Evolutionary conservation across 2,113 vertebrate species (phyloP), one percentile per base, ranked within the genome.

Genomic region (Austrofundulus limnaeus): DNA sequence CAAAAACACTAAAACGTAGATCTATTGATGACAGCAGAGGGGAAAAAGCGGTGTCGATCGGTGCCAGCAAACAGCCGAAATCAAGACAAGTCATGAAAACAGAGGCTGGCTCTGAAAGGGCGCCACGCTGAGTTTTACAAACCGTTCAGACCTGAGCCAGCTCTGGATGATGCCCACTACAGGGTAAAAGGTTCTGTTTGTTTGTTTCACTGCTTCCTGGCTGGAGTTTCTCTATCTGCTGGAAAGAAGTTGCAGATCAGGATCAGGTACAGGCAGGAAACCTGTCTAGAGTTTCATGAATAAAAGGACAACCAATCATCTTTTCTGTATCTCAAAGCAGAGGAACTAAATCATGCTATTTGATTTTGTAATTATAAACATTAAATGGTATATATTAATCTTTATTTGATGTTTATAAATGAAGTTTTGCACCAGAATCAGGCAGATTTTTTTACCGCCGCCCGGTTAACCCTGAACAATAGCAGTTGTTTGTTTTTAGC

Each of bases 71-170:
- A 11, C 52, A 42, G 12, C 39, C 25, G 65, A 61, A n/a, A n/a
- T n/a, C n/a, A n/a, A n/a, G n/a, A 63, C 13, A 28, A 56, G 23
- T 58, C n/a, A 69, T 28, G 58, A 48, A 64, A 79, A 58, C 53
- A 62, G 15, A n/a, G 20, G 47, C 41, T 4, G 23, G 6, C n/a
- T 67, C 14, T 57, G 58, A 65, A 73, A 39, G 34, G 66, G 52
- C 59, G 61, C 1, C 66, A 51, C 13, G 72, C 66, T 68, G 80
- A 52, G 72, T 51, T 66, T 79, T 48, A 17, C 23, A 62, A 69
- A 57, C 45, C 19, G 53, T 68, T 59, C n/a, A 65, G 56, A 67
- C 23, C 2, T 0, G 12, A 10, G 52, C 52, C 66, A 65, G 19
- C 37, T 50, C 15, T 34, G 23, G 57, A 28, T 13, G 2, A 16